Evolutionary conservation across 2,113 vertebrate genomes (phyloP), one percentile per base, ranked within the genome.

Genomic region (Colistium nudipinnis): DNA sequence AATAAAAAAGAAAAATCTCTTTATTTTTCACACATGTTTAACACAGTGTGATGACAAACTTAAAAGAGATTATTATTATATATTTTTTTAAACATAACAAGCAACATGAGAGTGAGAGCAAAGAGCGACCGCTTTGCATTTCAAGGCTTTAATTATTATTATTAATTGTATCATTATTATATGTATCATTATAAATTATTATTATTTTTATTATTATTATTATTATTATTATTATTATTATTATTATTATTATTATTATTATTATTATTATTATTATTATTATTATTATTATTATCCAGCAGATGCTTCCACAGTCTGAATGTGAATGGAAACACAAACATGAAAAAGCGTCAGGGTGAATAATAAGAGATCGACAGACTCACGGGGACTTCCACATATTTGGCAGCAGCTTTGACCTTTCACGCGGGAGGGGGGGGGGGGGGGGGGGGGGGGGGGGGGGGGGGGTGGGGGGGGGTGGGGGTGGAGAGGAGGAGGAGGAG

Each of bases 331-430:
- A 27, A 79, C 48, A 63, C 49, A 70, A 49, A 49, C 25, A 71
- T 41, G 68, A 19, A 57, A 28, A 61, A 74, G 14, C 9, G 64
- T 80, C 53, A 38, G 10, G 12, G 27, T 45, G 64, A 62, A 75
- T 13, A 68, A 70, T 36, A 57, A 82, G 56, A 78, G 36, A 68
- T 24, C 3, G 39, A 60, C 51, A 39, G 87, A 97, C 95, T 98
- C 93, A 98, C 96, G 0, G 96, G 96, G 85, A 98, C 95, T 53
- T 98, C 96, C 87, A 98, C 96, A 73, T 99, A 98, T 89, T 97
- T 99, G 91, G 96, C 95, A 72, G 97, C 96, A 69, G 97, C 94
- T 93, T 98, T 98, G 87, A 96, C 96, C 96, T 98, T 92, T 71
- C 10, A n/a, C 33, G 81, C 9, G 83, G 86, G 78, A 11, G 84